These are phyloP conservation scores for Drosophila nigritarsus DNA, from an alignment of 2,888 invertebrate species.

Conservation along the genomic window DNA sequence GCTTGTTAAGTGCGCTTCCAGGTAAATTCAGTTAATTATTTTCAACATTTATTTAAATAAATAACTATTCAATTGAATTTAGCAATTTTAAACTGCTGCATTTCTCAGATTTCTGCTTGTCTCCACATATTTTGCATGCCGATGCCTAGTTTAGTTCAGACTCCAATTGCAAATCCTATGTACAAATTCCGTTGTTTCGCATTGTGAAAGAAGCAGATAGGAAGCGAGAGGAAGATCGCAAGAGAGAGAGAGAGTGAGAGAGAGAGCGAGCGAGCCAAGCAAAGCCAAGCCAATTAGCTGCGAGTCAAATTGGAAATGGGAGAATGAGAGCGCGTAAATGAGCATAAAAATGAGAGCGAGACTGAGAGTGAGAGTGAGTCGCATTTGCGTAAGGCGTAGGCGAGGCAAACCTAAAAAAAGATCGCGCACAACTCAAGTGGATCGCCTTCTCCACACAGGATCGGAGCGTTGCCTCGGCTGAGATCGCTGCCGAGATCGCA, in stretches of 20 bases:
- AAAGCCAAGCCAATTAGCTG: conserved; percentile 34
- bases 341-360: not conserved
- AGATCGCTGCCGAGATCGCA: conserved; percentile 33
- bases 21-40: not conserved
- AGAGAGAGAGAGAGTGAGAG: not conserved
- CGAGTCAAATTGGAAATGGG: conserved; percentile 28
- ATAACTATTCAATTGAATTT: conserved; percentile 5
- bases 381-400: conserved; percentile 72
- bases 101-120: conserved; percentile 11
- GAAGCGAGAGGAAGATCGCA: not conserved
- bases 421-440: conserved; percentile 51
- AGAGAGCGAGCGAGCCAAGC: not conserved
- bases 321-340: conserved; percentile 11
- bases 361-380: conserved; percentile 25
- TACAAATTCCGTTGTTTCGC: conserved; percentile 24
- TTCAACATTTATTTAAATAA: not conserved
- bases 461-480: conserved; percentile 41
- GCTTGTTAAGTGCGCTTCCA: not conserved
- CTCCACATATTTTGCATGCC: conserved; percentile 35
- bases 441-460: conserved; percentile 31
- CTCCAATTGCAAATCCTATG: conserved; percentile 38
- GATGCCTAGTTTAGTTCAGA: conserved; percentile 3
- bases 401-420: conserved; percentile 63
- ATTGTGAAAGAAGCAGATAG: conserved; percentile 1
- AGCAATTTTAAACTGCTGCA: conserved; percentile 8